Base-by-base conservation (phyloP, 2,113 vertebrate genomes). In the Numenius arquata region DNA sequence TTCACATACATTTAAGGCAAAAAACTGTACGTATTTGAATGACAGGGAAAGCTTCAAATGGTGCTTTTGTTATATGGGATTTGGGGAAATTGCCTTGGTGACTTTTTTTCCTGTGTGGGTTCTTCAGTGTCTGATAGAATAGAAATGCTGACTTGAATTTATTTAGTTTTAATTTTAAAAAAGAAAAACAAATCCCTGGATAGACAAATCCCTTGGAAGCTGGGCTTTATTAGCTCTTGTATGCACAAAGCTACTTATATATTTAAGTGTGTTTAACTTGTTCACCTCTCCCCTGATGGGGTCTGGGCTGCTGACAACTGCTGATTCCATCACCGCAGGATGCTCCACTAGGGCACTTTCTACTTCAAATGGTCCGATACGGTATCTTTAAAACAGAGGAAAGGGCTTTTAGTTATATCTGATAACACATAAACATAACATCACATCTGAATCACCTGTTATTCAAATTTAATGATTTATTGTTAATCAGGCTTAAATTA, bases 301-400 rank as follows among this genome's bases (percentile, higher is more conserved):
- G 79, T 99, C 98, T 48, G 99, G 99, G 67, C 98, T 99, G 98
- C 98, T 98, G 88, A 99, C 97, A 43, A 98, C 98, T 59, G 99
- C 99, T 6, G 98, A 98, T 90, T 99, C 99, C 52, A 96, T 94
- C 36, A 99, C 98, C 7, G 98, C 98, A 47, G 98, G 97, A 47
- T 99, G 99, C 50, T 98, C 98, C 23, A 94, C 95, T n/a, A 99
- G 89, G n/a, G 98, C 98, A 48, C 97, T 99, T 96, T 99, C 98
- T 85, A 99, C 97, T 86, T 99, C 99, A 95, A 98, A 98, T 5
- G 98, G 98, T 65, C 99, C 98, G 50, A 99, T 99, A 41, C 98
- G 98, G 73, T 98, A 99, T 38, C 98, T 99, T 94, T 50, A 32
- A 91, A 89, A 67, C 5, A 11, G 65, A 85, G n/a, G 32, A 88